These are phyloP conservation scores for Nymphalis polychloros DNA, from an alignment of 2,888 invertebrate genomes.

Conservation along the genomic window DNA sequence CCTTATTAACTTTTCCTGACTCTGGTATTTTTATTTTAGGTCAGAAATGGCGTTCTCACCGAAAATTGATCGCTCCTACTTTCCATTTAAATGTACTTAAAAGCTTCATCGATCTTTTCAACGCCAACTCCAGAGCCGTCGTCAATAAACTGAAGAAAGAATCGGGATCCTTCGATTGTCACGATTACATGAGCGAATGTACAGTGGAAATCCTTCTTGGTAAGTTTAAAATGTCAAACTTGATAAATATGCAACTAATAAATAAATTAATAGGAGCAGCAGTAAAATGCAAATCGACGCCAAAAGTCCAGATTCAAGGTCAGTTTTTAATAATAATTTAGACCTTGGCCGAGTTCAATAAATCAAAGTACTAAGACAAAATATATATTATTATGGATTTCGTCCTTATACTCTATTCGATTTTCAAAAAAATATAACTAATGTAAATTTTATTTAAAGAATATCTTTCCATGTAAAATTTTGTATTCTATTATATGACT, in stretches of 20 bases:
- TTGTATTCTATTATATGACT: not conserved
- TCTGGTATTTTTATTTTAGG: conserved; percentile 66
- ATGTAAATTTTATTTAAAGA: no score
- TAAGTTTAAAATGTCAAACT: conserved; percentile 60
- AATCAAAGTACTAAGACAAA: not conserved
- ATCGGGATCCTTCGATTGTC: conserved; percentile 87
- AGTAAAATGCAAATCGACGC: not conserved
- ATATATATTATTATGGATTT: no score
- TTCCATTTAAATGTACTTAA: conserved; percentile 94
- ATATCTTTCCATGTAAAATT: not conserved
- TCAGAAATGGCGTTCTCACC: conserved; percentile 92
- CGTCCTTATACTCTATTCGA: no score
- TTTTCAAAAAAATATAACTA: no score
- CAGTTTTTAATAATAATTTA: not conserved
- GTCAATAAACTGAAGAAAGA: conserved; percentile 88
- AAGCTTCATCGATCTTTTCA: conserved; percentile 92
- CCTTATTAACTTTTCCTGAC: conserved; percentile 16
- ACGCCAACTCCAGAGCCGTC: conserved; percentile 89
- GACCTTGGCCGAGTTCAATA: conserved; percentile 3
- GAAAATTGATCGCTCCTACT: conserved; percentile 92
- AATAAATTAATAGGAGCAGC: conserved; percentile 1
- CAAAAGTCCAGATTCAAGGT: not conserved
- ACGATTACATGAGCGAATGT: conserved; percentile 92
- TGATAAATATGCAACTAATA: not conserved
- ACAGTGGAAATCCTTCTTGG: conserved; percentile 91